Conservation (phyloP, 2,113 vertebrate species). For the Tiliqua scincoides region DNA sequence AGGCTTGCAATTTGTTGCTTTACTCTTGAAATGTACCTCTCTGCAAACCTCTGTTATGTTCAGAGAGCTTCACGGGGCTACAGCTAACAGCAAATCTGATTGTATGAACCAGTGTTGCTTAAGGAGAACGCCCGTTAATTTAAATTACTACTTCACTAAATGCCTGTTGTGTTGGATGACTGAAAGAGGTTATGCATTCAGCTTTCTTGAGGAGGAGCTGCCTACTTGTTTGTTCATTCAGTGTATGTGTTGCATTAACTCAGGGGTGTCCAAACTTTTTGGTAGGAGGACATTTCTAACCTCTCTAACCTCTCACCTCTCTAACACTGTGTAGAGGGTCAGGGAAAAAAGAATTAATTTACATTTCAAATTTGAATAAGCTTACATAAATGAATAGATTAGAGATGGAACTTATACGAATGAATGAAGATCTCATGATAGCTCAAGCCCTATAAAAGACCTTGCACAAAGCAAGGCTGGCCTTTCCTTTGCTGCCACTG, state of each 20-base stretch:
- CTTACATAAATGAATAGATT: too few species aligned
- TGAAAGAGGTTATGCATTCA: not conserved
- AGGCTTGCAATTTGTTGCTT: not conserved
- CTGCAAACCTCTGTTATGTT: not conserved
- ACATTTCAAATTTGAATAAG: too few species aligned
- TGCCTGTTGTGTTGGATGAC: not conserved
- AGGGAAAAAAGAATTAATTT: too few species aligned
- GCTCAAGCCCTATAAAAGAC: too few species aligned
- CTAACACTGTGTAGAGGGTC: too few species aligned
- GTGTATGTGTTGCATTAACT: not conserved
- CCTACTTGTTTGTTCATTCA: not conserved
- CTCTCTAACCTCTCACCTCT: too few species aligned
- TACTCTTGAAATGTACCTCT: not conserved
- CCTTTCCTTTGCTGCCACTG: too few species aligned
- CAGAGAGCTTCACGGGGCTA: not conserved
- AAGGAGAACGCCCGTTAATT: not conserved
- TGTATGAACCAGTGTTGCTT: not conserved
- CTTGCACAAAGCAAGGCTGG: too few species aligned
- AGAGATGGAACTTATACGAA: too few species aligned
- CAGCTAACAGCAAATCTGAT: not conserved
- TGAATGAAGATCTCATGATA: too few species aligned
- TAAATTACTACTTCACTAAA: not conserved
- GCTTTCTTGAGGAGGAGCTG: not conserved
- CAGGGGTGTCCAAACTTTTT: too few species aligned
- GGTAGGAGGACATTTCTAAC: too few species aligned